Evolutionary conservation across 2,888 invertebrate genomes (phyloP).

Genomic region (Polymixis flavicincta): DNA sequence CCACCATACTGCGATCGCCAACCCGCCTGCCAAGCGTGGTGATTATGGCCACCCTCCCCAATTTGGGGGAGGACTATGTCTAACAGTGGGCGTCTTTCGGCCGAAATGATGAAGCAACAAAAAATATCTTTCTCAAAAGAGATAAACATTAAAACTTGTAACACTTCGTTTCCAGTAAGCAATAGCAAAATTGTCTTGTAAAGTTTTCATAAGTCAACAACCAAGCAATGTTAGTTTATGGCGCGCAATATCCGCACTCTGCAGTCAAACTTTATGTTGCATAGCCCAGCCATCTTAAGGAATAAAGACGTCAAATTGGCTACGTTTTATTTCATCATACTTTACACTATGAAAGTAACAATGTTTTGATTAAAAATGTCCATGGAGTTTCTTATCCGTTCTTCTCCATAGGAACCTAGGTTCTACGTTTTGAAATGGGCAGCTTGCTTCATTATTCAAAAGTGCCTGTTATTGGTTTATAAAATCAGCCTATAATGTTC

Average conservation of each 20-base stretch:
- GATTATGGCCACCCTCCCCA: too few species aligned
- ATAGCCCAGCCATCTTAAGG: conserved; percentile 10
- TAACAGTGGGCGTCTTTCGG: too few species aligned
- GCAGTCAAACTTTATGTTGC: conserved; percentile 30
- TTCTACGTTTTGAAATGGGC: too few species aligned
- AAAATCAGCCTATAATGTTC: too few species aligned
- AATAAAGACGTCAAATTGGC: conserved; percentile 13
- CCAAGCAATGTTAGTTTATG: conserved; percentile 33
- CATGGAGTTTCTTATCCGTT: too few species aligned
- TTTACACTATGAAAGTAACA: neutral
- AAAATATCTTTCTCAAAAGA: neutral
- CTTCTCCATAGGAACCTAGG: too few species aligned
- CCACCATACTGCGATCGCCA: too few species aligned
- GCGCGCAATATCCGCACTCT: conserved; percentile 33
- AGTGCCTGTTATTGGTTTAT: neutral
- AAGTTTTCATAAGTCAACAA: conserved; percentile 34
- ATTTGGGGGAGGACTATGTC: too few species aligned
- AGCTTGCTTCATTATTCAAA: too few species aligned
- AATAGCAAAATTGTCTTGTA: conserved; percentile 16
- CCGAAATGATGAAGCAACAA: too few species aligned
- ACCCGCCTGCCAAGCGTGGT: too few species aligned
- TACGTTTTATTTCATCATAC: neutral
- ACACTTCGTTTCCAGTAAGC: neutral
- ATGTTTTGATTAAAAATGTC: neutral
- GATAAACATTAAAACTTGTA: neutral